Base-by-base conservation (phyloP, 2,797 vertebrate species). In the Pseudomugil tenellus region DNA sequence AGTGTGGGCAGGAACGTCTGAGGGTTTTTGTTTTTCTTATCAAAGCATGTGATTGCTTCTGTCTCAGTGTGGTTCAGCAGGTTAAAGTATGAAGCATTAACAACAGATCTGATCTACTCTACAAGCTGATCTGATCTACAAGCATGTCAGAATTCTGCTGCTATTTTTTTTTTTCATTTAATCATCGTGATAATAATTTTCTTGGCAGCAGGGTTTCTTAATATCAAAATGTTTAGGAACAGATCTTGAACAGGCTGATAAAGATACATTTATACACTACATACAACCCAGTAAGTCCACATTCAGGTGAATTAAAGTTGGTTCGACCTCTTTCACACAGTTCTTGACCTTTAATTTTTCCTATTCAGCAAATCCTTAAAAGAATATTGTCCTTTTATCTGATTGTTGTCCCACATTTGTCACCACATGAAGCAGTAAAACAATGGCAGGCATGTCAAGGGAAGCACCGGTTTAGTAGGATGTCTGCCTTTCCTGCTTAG, bases 401-500 rank as follows among this genome's bases (percentile, higher is more conserved):
- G 43, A 46, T 46, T 46, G 43, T n/a, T n/a, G 21, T 46, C 3
- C 19, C 17, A 23, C 23, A 66, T 69, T 70, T 56, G 75, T 74
- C 64, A 41, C 35, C 52, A 52, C 54, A 9, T 28, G 14, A 43
- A 54, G 25, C 39, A 32, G 73, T 59, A 43, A 70, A 70, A 80
- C 81, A 71, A 61, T 65, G 41, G 53, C 63, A 29, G 68, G 25
- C 37, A 10, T 41, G 21, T 23, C 3, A 39, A 25, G 37, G 54
- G 43, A 61, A 76, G 31, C 41, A 49, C 34, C 8, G 0, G 11
- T 78, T 61, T 39, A 68, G 26, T 71, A 54, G 63, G 63, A 58
- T 21, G 67, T 69, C 35, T 57, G 1, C 29, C 61, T 72, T 74
- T 80, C 57, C 64, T 59, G 70, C 70, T 61, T 67, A 83, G 59